phyloP scores from a whole-genome alignment of 2,113 vertebrate genomes.

The Oostethus manadensis region DNA sequence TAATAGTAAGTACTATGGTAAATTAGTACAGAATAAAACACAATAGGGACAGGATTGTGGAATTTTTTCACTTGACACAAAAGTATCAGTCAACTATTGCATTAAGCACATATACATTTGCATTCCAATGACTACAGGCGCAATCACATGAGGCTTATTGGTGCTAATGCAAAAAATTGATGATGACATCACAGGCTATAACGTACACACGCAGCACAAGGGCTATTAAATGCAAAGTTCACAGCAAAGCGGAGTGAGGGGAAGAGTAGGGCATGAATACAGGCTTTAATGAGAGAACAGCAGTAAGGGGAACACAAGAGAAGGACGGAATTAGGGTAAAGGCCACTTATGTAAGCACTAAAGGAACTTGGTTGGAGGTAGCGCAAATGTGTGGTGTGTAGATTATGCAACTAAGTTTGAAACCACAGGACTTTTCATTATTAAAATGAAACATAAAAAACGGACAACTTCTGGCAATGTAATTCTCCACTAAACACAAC shows the following conservation, averaged over 20 bases:
- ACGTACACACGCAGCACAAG: slow-evolving; percentile 17
- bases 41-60: too few species aligned
- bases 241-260: slow-evolving; percentile 28
- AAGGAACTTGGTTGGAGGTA: slow-evolving; percentile 18
- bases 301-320: slow-evolving; percentile 13
- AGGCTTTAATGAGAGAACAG: slow-evolving; percentile 51
- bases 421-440: not conserved
- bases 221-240: slow-evolving; percentile 30
- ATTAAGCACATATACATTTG: not conserved
- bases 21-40: not conserved
- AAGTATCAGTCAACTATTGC: not conserved
- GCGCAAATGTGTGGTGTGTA: slow-evolving; percentile 9
- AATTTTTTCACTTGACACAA: not conserved
- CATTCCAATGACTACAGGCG: slow-evolving; percentile 11
- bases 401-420: slow-evolving; percentile 14
- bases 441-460: slow-evolving; percentile 16
- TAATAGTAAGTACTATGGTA: not conserved
- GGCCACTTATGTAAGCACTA: slow-evolving; percentile 48
- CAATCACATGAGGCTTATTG: not conserved
- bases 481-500: not conserved
- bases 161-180: not conserved
- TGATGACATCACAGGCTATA: slow-evolving; percentile 17
- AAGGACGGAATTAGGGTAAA: slow-evolving; percentile 42
- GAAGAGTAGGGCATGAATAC: slow-evolving; percentile 28
- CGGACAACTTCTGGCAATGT: not conserved